Evolutionary conservation across 2,888 invertebrate species (phyloP).

Genomic region (Trisateles emortualis): DNA sequence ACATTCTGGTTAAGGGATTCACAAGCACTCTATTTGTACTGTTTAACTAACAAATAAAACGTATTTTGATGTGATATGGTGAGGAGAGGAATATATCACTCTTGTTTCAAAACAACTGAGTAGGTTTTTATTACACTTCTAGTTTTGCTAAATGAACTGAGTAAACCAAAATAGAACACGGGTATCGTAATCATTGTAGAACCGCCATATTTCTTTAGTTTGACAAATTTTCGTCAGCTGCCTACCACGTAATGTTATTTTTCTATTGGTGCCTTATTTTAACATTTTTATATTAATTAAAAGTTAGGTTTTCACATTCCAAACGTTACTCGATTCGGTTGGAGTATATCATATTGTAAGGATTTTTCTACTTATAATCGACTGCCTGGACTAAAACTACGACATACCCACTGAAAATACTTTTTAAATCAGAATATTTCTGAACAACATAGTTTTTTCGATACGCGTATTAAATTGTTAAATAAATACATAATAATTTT

Average conservation of each 20-base stretch:
- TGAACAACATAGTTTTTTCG: no score
- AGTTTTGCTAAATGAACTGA: no score
- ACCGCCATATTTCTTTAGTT: background rate
- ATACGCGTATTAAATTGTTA: background rate
- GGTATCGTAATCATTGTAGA: no score
- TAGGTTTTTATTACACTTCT: no score
- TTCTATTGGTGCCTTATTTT: constrained; percentile 22
- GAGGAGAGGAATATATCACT: no score
- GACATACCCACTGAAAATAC: no score
- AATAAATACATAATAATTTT: background rate
- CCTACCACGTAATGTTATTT: constrained; percentile 7
- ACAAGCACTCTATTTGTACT: no score
- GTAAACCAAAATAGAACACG: no score
- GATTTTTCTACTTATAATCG: constrained; percentile 34
- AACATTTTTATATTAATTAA: constrained; percentile 14
- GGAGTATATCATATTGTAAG: constrained; percentile 51
- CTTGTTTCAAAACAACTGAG: no score
- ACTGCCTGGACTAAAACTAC: constrained; percentile 22
- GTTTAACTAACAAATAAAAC: no score
- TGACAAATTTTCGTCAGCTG: background rate
- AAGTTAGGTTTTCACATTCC: constrained; percentile 64
- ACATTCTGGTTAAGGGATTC: no score
- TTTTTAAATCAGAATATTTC: background rate
- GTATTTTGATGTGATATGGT: no score
- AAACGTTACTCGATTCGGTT: constrained; percentile 64